These are phyloP conservation scores for Schizopygopsis malacanthus DNA, from an alignment of 2,797 vertebrate species.

Conservation along the genomic window DNA sequence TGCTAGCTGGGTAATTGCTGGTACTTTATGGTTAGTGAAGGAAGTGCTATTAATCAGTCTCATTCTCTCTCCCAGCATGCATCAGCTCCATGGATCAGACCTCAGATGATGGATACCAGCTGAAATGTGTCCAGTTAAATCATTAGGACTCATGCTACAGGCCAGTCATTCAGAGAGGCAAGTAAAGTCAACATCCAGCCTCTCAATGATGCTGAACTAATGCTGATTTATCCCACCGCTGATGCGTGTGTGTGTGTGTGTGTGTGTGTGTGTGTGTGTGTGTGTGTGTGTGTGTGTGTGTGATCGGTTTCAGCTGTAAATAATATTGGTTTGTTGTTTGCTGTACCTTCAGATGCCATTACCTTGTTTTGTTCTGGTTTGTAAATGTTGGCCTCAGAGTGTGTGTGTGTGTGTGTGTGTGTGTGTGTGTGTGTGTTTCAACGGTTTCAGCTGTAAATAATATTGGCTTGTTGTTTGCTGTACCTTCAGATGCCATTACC, in stretches of 20 bases:
- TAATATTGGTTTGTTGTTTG: slow-evolving; percentile 30
- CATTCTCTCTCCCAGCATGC: slow-evolving; percentile 31
- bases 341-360: slow-evolving; percentile 32
- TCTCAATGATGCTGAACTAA: slow-evolving; percentile 41
- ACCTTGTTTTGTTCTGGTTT: slow-evolving; percentile 27
- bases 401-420: slow-evolving; percentile 26
- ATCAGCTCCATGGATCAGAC: slow-evolving; percentile 30
- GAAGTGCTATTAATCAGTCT: not conserved
- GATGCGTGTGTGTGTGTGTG: not conserved
- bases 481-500: slow-evolving; percentile 32
- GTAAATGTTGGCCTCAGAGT: not conserved
- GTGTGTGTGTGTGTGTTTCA: not conserved
- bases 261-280: slow-evolving; percentile 17
- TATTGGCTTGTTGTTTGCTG: slow-evolving; percentile 31
- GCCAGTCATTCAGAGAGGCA: slow-evolving; percentile 19
- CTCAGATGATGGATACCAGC: slow-evolving; percentile 31
- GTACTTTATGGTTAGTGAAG: slow-evolving; percentile 6
- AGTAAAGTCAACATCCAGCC: slow-evolving; percentile 28
- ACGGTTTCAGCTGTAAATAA: slow-evolving; percentile 25
- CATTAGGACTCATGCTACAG: slow-evolving; percentile 21
- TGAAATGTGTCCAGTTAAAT: slow-evolving; percentile 35
- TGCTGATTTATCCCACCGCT: slow-evolving; percentile 19
- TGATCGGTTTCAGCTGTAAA: slow-evolving; percentile 15
- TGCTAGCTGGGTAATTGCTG: not conserved
- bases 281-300: not conserved